Conservation (phyloP, 2,113 vertebrate genomes). For the Acrocephalus kingi region DNA sequence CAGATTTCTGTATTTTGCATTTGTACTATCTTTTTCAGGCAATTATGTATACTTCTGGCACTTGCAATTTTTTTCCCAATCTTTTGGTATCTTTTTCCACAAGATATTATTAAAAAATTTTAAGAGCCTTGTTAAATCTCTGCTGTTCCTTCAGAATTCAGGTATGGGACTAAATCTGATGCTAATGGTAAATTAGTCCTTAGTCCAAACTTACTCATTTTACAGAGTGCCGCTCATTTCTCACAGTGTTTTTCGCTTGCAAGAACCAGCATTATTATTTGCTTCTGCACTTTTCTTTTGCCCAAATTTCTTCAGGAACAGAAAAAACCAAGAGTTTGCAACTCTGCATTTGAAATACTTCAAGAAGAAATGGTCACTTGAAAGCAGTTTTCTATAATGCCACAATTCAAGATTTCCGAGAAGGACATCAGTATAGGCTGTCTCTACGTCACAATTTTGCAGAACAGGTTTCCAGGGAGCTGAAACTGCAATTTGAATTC, state of each 20-base stretch:
- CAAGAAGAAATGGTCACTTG: not conserved
- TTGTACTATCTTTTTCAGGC: not conserved
- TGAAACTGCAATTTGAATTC: not conserved
- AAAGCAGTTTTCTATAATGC: not conserved
- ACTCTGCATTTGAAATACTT: not conserved
- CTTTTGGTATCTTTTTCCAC: not conserved
- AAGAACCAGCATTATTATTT: not conserved
- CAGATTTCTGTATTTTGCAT: not conserved
- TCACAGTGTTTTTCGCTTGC: not conserved
- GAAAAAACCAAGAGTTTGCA: not conserved
- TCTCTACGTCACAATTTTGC: not conserved
- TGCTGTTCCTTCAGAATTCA: not conserved
- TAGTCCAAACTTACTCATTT: not conserved
- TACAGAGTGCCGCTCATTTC: not conserved
- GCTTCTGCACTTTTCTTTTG: not conserved
- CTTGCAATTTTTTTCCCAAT: not conserved
- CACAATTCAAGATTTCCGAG: not conserved
- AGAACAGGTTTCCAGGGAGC: not conserved
- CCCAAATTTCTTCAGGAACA: not conserved
- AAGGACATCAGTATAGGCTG: fast-evolving
- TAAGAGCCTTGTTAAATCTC: not conserved
- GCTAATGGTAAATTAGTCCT: not conserved
- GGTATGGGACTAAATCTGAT: not conserved
- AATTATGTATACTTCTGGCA: not conserved
- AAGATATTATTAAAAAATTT: not conserved